A percentile compares a stretch with the other conserved stretches of the same genome.
Conservation (phyloP, 1,140 invertebrate genomes). For the Tenebrio molitor region DNA sequence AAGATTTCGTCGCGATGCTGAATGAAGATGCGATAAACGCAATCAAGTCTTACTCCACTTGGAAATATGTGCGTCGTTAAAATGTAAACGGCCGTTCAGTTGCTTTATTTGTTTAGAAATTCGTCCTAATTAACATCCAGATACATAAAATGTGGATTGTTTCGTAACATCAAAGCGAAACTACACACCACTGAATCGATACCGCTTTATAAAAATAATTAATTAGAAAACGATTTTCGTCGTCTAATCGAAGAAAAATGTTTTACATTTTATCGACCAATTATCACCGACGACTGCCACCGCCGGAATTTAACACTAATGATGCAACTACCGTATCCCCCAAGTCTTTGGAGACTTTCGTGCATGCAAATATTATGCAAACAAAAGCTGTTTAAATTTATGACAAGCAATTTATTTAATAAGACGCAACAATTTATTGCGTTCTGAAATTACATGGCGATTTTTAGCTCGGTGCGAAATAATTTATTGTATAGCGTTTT, state of each 20-base stretch:
- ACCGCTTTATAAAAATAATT: slow-evolving; percentile 1
- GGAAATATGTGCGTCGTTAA: not conserved
- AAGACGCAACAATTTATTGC: slow-evolving; percentile 24
- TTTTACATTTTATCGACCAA: slow-evolving; percentile 1
- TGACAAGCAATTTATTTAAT: slow-evolving; percentile 22
- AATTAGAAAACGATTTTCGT: slow-evolving; percentile 11
- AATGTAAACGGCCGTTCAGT: not conserved
- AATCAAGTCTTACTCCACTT: too few relatives aligned
- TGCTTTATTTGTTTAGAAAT: slow-evolving; percentile 8
- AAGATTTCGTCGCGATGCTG: not conserved
- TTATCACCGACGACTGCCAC: not conserved
- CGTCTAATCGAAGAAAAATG: not conserved
- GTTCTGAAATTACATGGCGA: slow-evolving; percentile 13
- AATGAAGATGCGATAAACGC: too few relatives aligned
- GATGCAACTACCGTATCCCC: not conserved
- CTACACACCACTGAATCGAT: not conserved
- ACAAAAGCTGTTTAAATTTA: slow-evolving; percentile 11
- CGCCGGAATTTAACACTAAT: not conserved
- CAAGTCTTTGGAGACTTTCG: not conserved
- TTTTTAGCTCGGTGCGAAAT: slow-evolving; percentile 3
- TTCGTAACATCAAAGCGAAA: slow-evolving; percentile 9
- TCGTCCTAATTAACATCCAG: not conserved
- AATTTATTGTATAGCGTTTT: not conserved
- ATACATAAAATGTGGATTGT: slow-evolving; percentile 2
- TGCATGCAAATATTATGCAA: slow-evolving; percentile 32